These are phyloP conservation scores for Xylota sylvarum DNA, from an alignment of 2,888 invertebrate genomes.

Conservation along the genomic window DNA sequence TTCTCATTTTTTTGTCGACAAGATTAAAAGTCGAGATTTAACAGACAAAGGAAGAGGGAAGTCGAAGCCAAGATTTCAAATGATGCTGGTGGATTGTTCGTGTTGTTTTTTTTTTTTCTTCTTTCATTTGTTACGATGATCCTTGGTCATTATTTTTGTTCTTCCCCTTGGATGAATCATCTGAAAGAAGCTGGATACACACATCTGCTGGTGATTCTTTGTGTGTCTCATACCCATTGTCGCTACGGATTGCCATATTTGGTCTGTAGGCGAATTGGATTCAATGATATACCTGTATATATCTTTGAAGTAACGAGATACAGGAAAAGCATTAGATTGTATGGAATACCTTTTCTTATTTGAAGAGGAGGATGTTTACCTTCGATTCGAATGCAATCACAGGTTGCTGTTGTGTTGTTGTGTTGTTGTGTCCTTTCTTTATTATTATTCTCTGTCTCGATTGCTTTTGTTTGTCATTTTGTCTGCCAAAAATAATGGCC, in stretches of 20 bases:
- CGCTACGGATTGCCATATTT: slow-evolving; percentile 1
- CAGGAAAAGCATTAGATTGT: slow-evolving; percentile 5
- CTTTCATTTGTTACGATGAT: slow-evolving; percentile 66
- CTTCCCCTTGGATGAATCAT: slow-evolving; percentile 65
- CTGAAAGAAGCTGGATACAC: slow-evolving; percentile 5
- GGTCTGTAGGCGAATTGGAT: slow-evolving; percentile 16
- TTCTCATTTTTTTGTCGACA: slow-evolving; percentile 5
- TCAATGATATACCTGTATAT: slow-evolving; percentile 6
- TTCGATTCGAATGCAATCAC: slow-evolving; percentile 74
- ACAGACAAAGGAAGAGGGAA: slow-evolving; percentile 26
- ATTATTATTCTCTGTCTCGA: slow-evolving; percentile 26
- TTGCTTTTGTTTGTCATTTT: slow-evolving; percentile 56
- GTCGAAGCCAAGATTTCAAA: slow-evolving; percentile 21
- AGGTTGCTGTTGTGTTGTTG: slow-evolving; percentile 46
- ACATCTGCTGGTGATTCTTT: slow-evolving; percentile 35
- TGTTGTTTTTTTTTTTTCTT: slow-evolving; percentile 5
- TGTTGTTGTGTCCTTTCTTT: slow-evolving; percentile 48
- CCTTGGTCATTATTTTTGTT: slow-evolving; percentile 71
- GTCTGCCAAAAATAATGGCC: slow-evolving; percentile 62
- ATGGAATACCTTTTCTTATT: slow-evolving; percentile 26
- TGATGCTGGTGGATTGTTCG: slow-evolving; percentile 61
- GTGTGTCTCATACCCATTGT: slow-evolving; percentile 21
- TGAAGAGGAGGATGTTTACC: slow-evolving; percentile 69
- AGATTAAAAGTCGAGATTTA: slow-evolving; percentile 69
- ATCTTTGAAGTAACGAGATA: slow-evolving; percentile 21